Base-by-base conservation (phyloP, 2,797 vertebrate genomes). In the Karalla daura region DNA sequence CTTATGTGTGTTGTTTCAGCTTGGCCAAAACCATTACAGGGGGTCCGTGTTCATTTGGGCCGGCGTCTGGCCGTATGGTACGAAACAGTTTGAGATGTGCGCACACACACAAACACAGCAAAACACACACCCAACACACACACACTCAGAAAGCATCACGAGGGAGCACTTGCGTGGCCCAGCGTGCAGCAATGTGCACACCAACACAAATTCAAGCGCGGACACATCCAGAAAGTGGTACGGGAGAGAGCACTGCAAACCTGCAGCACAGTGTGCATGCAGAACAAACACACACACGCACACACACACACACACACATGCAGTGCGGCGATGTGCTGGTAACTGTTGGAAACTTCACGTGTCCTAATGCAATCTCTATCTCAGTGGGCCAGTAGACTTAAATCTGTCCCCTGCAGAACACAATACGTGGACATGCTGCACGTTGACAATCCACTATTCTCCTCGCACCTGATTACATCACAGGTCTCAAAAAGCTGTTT, bases 31-130 rank as follows among this genome's bases (percentile, higher is more conserved):
- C 83, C 90, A 87, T 93, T 91, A 88, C 92, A 89, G 87, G 92
- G 91, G 92, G 94, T 94, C 90, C 76, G 77, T 95, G 94, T 93
- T 94, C 91, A 94, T 94, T 91, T 89, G 92, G 91, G 91, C 84
- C 80, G 84, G 86, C 87, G 72, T 91, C 88, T 89, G 90, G 86
- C 87, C 85, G 80, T 90, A 90, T 90, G 88, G 86, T 85, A 81
- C 78, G 60, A 86, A 90, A 90, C 90, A 87, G 89, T 89, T 86
- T 90, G 87, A 86, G 72, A 68, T 80, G 44, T 15, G 45, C 36
- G 14, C 30, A 45, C 37, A 47, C 49, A 53, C 39, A 62, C 35
- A 52, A 63, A 63, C 65, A 69, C 32, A 52, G 33, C 54, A 54
- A 65, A n/a, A 70, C 25, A 36, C 33, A 50, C 49, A 15, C 30